Conservation (phyloP, 2,888 invertebrate species). For the Sericinus montela region DNA sequence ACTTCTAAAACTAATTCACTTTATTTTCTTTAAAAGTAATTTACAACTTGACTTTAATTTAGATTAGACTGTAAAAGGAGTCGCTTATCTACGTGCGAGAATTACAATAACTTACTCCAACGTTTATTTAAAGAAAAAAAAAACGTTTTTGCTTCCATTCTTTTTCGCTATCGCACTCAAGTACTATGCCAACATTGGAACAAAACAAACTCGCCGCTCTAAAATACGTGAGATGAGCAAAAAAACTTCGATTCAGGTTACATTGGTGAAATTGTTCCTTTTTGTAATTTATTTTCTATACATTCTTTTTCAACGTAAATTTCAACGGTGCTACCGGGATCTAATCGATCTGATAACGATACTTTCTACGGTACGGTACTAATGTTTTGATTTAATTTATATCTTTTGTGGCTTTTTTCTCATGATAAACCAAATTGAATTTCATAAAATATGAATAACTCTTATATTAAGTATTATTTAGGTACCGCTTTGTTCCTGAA, state of each 20-base stretch:
- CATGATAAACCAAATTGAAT: slow-evolving; percentile 14
- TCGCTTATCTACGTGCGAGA: slow-evolving; percentile 19
- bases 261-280: slow-evolving; percentile 23
- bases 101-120: slow-evolving; percentile 18
- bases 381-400: slow-evolving; percentile 40
- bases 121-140: slow-evolving; percentile 16
- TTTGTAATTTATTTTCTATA: slow-evolving; percentile 25
- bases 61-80: slow-evolving; percentile 10
- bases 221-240: slow-evolving; percentile 23
- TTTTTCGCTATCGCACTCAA: slow-evolving; percentile 20
- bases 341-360: slow-evolving; percentile 29
- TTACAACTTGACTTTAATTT: slow-evolving; percentile 10
- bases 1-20: neutral
- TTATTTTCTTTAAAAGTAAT: slow-evolving; percentile 1
- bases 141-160: slow-evolving; percentile 13
- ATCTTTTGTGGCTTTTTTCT: slow-evolving; percentile 29
- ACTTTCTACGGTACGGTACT: slow-evolving; percentile 32
- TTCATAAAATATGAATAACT: slow-evolving; percentile 26
- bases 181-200: slow-evolving; percentile 17
- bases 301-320: slow-evolving; percentile 26
- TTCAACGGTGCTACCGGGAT: slow-evolving; percentile 26
- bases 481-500: neutral
- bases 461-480: slow-evolving; percentile 3
- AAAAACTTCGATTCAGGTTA: slow-evolving; percentile 22
- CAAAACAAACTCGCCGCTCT: slow-evolving; percentile 19